Evolutionary conservation across 1,140 invertebrate species (phyloP), one percentile per base, ranked within the genome.

Genomic region (Tetramorium parvispinum): DNA sequence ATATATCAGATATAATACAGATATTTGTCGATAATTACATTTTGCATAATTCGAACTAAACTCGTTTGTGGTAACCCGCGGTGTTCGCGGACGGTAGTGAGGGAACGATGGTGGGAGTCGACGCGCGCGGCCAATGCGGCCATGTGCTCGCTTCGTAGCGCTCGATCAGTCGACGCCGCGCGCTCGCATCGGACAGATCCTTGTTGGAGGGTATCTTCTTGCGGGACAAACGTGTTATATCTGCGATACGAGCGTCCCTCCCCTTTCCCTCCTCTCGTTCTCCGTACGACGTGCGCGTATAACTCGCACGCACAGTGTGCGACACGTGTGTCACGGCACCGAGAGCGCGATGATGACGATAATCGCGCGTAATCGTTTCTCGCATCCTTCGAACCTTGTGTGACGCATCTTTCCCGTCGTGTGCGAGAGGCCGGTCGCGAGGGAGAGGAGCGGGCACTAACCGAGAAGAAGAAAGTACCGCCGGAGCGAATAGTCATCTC

Each of bases 81-180:
- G 13, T 21, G 18, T 27, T 43, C 43, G 73, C 51, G 63, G 57
- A 2, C 1, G 63, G 2, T 55, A 37, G 55, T n/a, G 73, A 43
- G 18, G 70, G 37, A n/a, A 27, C 13, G 53, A 16, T 7, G 53
- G 16, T 59, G 85, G 76, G 70, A 43, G 85, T 66, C 27, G 53
- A 68, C 77, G 82, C 88, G 70, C 76, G 81, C 88, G 70, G 87
- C 94, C 94, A 95, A 53, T 71, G 77, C 88, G 63, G 87, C 94
- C 94, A 95, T 95, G 94, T 95, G 94, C 94, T 95, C 92, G 91
- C 90, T 87, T 70, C 91, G 91, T 93, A 91, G 93, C 90, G 91
- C 92, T 24, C 79, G 91, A 90, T 95, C 94, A 95, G 94, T 95
- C 92, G 92, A 93, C 91, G 93, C 93, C 92, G 91, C 93, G 94